Evolutionary conservation across 2,113 vertebrate genomes (phyloP).

Genomic region (Verasper variegatus): DNA sequence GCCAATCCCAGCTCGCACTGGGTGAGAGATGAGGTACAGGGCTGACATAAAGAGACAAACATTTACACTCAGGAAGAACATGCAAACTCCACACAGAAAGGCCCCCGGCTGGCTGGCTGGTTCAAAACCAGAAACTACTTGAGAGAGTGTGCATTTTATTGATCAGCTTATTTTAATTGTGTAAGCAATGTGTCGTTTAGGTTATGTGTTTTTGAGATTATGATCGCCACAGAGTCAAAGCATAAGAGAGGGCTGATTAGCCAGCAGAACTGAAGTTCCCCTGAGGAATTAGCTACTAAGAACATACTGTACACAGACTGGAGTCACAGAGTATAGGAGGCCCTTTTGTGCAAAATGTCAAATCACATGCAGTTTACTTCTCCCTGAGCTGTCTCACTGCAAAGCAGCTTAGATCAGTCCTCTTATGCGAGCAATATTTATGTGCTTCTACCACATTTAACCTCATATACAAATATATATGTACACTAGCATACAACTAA

Average conservation of each 20-base stretch:
- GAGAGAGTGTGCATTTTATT: background rate
- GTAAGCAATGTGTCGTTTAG: background rate
- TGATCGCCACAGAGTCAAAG: background rate
- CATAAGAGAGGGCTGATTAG: slow-evolving; percentile 1
- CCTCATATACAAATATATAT: background rate
- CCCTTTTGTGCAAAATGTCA: slow-evolving; percentile 40
- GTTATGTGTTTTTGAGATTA: background rate
- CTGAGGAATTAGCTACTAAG: slow-evolving; percentile 28
- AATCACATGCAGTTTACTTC: slow-evolving; percentile 35
- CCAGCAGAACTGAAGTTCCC: background rate
- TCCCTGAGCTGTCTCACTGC: slow-evolving; percentile 25
- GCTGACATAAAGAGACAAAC: background rate
- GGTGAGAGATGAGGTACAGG: background rate
- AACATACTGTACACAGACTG: slow-evolving; percentile 16
- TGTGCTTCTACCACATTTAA: slow-evolving; percentile 2
- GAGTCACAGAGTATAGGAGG: slow-evolving; percentile 6
- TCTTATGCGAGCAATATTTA: slow-evolving; percentile 38
- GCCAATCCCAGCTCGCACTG: background rate
- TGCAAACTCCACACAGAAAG: background rate
- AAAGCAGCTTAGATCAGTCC: slow-evolving; percentile 49
- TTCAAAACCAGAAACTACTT: background rate
- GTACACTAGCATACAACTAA: background rate
- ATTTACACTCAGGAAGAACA: background rate
- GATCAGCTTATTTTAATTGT: background rate
- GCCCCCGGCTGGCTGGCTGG: no score